These are phyloP conservation scores for Melanostoma mellinum DNA, from an alignment of 2,888 invertebrate species.

Conservation along the genomic window DNA sequence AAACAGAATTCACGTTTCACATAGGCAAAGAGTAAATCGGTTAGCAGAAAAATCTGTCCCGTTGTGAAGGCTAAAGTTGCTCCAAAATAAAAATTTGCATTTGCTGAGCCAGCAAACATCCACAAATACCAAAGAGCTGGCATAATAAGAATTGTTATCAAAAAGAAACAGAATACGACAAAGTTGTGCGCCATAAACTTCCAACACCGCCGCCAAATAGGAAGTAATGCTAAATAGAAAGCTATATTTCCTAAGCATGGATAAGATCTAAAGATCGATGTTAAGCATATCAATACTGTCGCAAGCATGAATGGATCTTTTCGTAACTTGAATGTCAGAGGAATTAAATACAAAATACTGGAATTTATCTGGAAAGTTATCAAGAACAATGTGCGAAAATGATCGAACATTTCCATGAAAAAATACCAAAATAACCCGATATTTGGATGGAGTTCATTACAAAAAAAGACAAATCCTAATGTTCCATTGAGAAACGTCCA, in stretches of 20 bases:
- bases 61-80: no score
- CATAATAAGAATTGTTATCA: conserved; percentile 94
- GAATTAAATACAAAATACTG: conserved; percentile 94
- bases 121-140: conserved; percentile 99
- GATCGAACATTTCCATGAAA: conserved; percentile 99
- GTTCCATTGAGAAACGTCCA: conserved; percentile 88
- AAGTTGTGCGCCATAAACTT: conserved; percentile 97
- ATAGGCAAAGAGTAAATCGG: conserved; percentile 95
- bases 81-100: conserved; percentile 74
- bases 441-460: conserved; percentile 97
- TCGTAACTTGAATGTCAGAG: conserved; percentile 90
- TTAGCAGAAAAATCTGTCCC: conserved; percentile 95
- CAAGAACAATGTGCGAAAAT: conserved; percentile 96
- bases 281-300: conserved; percentile 90
- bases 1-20: conserved; percentile 95
- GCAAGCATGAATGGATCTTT: conserved; percentile 91
- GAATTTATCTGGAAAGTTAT: conserved; percentile 98
- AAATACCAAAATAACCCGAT: conserved; percentile 99
- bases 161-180: conserved; percentile 94
- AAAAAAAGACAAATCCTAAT: conserved; percentile 92
- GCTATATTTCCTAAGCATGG: conserved; percentile 98
- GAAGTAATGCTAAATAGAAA: conserved; percentile 94
- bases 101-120: no score
- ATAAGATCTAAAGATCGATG: conserved; percentile 97
- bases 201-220: conserved; percentile 95